Percentiles rank a stretch among this genome's conserved stretches.
phyloP scores from a whole-genome alignment of 2,888 invertebrate genomes.

The Theretra japonica region DNA sequence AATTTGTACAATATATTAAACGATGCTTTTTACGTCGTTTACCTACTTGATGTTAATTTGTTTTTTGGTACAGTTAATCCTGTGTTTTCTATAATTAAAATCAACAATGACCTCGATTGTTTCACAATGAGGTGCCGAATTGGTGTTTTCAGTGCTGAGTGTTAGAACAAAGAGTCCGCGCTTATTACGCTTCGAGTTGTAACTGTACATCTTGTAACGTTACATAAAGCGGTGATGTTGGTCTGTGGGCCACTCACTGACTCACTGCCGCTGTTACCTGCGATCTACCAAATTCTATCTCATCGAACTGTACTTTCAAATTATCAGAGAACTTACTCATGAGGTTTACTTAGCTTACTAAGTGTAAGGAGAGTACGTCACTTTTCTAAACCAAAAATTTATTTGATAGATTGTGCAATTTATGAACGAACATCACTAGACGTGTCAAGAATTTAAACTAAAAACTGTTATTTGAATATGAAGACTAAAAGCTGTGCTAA shows the following conservation, averaged over 20 bases:
- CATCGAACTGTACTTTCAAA: constrained; percentile 1
- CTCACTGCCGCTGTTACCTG: constrained; percentile 60
- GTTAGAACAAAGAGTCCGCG: constrained; percentile 62
- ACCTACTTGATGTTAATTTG: neutral
- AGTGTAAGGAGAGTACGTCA: too few relatives aligned
- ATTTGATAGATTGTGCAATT: too few relatives aligned
- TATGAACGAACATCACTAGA: too few relatives aligned
- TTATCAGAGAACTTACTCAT: neutral
- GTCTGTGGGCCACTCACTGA: constrained; percentile 53
- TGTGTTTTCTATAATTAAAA: constrained; percentile 36
- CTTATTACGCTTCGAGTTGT: constrained; percentile 58
- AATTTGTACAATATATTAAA: too few relatives aligned
- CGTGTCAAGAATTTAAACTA: too few relatives aligned
- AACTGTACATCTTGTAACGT: constrained; percentile 76
- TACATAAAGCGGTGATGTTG: constrained; percentile 66
- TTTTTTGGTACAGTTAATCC: constrained; percentile 40
- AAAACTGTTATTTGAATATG: too few relatives aligned
- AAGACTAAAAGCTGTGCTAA: too few relatives aligned
- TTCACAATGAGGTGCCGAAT: constrained; percentile 54
- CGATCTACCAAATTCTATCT: constrained; percentile 18
- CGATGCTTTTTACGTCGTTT: too few relatives aligned
- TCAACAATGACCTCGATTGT: constrained; percentile 61
- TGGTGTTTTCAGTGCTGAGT: constrained; percentile 59
- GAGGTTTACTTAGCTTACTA: too few relatives aligned
- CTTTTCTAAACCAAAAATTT: too few relatives aligned